Evolutionary conservation across 2,888 invertebrate species (phyloP).

Genomic region (Cordilura impudica): DNA sequence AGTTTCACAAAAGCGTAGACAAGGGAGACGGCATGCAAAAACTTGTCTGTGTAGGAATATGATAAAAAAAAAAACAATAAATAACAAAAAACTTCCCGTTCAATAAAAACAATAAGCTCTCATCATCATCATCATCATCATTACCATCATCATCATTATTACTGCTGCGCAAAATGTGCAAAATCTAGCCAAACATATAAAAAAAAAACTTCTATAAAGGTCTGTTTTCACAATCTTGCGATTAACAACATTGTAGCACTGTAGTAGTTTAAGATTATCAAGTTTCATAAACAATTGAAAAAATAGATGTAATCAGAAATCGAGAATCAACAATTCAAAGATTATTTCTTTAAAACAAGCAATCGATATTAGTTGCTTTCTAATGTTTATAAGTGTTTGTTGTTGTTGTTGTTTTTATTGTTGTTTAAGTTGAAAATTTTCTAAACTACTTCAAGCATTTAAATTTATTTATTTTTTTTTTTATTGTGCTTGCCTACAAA

Average conservation of each 20-base stretch:
- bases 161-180: background rate
- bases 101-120: conserved; percentile 35
- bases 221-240: background rate
- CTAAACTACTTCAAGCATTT: conserved; percentile 29
- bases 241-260: too few relatives aligned
- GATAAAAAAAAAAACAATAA: conserved; percentile 20
- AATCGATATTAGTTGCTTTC: background rate
- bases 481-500: background rate
- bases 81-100: conserved; percentile 22
- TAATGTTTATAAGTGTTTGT: background rate
- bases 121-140: conserved; percentile 11
- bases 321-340: too few relatives aligned
- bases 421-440: conserved; percentile 11
- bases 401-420: background rate
- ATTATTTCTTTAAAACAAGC: too few relatives aligned
- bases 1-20: conserved; percentile 32
- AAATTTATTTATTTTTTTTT: conserved; percentile 9
- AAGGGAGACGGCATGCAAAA: conserved; percentile 51
- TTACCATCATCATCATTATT: background rate
- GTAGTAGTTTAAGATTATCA: too few relatives aligned
- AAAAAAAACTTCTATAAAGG: background rate
- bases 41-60: conserved; percentile 51
- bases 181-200: background rate
- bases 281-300: too few relatives aligned
- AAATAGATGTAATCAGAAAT: too few relatives aligned